These are phyloP conservation scores for Panopea generosa DNA, from an alignment of 2,888 invertebrate genomes.

Conservation along the genomic window DNA sequence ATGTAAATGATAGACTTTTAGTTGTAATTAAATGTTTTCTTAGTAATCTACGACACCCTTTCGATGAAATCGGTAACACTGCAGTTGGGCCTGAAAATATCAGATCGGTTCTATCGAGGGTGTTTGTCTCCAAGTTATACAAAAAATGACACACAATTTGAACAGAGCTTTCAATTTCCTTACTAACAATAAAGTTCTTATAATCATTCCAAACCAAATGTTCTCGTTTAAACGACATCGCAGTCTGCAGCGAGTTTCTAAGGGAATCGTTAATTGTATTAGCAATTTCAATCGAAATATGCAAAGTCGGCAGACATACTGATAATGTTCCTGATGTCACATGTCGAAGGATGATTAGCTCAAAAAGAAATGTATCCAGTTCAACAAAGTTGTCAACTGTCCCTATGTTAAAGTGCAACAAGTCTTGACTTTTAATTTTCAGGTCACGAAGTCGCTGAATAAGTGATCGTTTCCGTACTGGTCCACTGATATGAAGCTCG, in stretches of 20 bases:
- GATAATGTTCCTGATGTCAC: slow-evolving; percentile 25
- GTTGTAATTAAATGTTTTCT: slow-evolving; percentile 30
- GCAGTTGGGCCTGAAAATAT: slow-evolving; percentile 23
- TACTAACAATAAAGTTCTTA: slow-evolving; percentile 32
- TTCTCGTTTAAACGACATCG: slow-evolving; percentile 34
- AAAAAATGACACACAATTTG: slow-evolving; percentile 63
- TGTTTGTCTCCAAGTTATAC: slow-evolving; percentile 15
- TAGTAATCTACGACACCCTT: slow-evolving; percentile 35
- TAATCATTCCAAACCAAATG: slow-evolving; percentile 49
- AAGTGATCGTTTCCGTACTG: slow-evolving; percentile 23
- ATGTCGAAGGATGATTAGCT: slow-evolving; percentile 46
- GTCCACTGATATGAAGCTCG: slow-evolving; percentile 60
- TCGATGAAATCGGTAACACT: slow-evolving; percentile 17
- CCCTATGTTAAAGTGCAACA: slow-evolving; percentile 61
- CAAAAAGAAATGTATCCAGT: slow-evolving; percentile 58
- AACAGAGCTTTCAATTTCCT: slow-evolving; percentile 55
- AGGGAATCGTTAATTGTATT: slow-evolving; percentile 53
- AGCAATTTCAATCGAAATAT: slow-evolving; percentile 58
- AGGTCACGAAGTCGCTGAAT: slow-evolving; percentile 31
- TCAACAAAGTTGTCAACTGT: slow-evolving; percentile 24
- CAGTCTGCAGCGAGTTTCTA: slow-evolving; percentile 45
- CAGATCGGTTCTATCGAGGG: slow-evolving; percentile 45
- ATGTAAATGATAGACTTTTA: slow-evolving; percentile 36
- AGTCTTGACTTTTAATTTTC: slow-evolving; percentile 14
- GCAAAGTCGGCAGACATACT: slow-evolving; percentile 24